Base-by-base conservation (phyloP, 2,888 invertebrate species). In the Lottia gigantea region DNA sequence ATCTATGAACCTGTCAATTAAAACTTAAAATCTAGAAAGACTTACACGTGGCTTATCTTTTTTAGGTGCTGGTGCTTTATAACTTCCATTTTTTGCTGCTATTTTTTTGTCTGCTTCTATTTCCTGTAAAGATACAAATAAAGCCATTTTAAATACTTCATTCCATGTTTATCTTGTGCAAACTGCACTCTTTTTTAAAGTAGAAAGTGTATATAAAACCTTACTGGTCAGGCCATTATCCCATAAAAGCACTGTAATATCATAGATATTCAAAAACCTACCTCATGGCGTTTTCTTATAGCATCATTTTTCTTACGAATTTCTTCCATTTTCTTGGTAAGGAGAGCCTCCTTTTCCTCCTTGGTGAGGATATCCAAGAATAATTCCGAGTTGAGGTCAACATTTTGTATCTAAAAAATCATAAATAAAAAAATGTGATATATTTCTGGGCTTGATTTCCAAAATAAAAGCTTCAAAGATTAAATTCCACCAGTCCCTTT, bases 311-410 rank as follows among this genome's bases (percentile, higher is more conserved):
- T 85, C 74, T 82, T 85, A 11, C 85, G 80, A 73, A 87, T 87
- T 72, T 85, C 85, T 75, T 87, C 86, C 84, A 87, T 86, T 74
- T 87, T 87, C 71, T 85, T 83, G 62, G 80, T 84, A 64, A 87
- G 82, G 67, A 87, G 80, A 45, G 84, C 86, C 75, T 87, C 87
- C 69, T 81, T 83, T 76, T 87, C 87, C 71, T 87, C 87, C 75
- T 87, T 87, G n/a, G 87, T 85, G 66, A 85, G 82, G 66, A 85
- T 83, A 71, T 85, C 85, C 61, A 85, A 83, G 78, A 83, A 83
- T 63, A 84, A 74, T 68, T 84, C 84, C 69, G 55, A 55, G 55
- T 55, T 55, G 23, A 55, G 55, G 55, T 55, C 55, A 23, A 55
- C 55, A 55, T 55, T 19, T 55, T 55, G 55, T 55, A 55, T 23